A percentile compares a stretch with the other conserved stretches of the same genome.
phyloP scores from a whole-genome alignment of 2,797 vertebrate species.

The Spatula versicolor region DNA sequence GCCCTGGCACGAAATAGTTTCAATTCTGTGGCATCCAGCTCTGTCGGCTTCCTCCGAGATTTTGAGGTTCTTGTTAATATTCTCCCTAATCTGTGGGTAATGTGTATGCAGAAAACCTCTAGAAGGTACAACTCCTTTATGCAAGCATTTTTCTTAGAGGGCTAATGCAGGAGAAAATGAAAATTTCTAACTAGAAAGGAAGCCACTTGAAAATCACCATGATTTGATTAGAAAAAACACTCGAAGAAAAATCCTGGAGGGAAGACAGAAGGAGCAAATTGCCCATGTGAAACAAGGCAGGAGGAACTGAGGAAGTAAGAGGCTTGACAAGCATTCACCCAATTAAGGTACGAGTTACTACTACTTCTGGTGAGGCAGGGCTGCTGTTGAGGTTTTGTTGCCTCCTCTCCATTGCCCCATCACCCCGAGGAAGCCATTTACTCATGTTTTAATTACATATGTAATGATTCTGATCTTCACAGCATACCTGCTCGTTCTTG shows the following conservation, averaged over 20 bases:
- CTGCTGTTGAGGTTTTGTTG: neutral
- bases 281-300: neutral
- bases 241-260: neutral
- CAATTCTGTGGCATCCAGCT: neutral
- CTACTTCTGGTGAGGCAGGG: neutral
- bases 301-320: neutral
- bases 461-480: neutral
- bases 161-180: neutral
- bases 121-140: neutral
- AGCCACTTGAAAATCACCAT: neutral
- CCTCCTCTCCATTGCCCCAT: neutral
- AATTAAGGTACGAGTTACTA: neutral
- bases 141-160: neutral
- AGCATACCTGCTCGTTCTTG: fast-evolving
- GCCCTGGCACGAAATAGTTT: neutral
- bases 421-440: neutral
- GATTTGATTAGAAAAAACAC: conserved; percentile 27
- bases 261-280: neutral
- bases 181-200: neutral
- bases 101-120: neutral
- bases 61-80: neutral
- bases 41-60: neutral
- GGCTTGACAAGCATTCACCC: neutral
- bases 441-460: neutral
- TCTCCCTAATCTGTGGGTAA: neutral